Percentiles rank a stretch among this genome's conserved stretches.
Conservation (phyloP, 2,797 vertebrate genomes). For the Lagodon rhomboides region DNA sequence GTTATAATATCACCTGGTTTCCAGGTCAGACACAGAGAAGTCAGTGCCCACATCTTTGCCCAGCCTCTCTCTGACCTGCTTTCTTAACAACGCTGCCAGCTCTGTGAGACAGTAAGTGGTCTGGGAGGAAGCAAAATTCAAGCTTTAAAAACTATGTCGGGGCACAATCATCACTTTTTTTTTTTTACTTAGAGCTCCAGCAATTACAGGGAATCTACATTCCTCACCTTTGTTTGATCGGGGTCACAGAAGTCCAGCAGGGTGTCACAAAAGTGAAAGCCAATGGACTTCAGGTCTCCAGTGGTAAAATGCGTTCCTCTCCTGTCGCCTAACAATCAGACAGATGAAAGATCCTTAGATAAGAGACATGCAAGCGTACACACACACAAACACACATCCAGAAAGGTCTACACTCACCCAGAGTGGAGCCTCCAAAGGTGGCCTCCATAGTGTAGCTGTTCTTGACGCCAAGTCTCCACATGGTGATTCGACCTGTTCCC, state of each 20-base stretch:
- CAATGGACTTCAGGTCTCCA: slow-evolving; percentile 91
- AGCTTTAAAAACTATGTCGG: not conserved
- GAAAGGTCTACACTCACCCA: slow-evolving; percentile 84
- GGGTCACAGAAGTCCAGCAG: slow-evolving; percentile 94
- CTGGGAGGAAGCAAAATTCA: slow-evolving; percentile 72
- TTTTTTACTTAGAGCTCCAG: no score
- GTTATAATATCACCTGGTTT: slow-evolving; percentile 89
- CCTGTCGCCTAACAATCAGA: slow-evolving; percentile 82
- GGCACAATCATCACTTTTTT: no score
- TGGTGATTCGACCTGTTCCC: slow-evolving; percentile 91
- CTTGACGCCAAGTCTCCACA: slow-evolving; percentile 93
- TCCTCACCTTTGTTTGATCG: slow-evolving; percentile 88
- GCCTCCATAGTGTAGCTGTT: slow-evolving; percentile 98
- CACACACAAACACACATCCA: not conserved
- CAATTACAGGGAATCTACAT: not conserved
- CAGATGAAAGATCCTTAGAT: not conserved
- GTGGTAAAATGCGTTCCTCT: slow-evolving; percentile 91
- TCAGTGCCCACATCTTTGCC: slow-evolving; percentile 77
- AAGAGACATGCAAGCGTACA: not conserved
- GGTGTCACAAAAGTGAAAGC: slow-evolving; percentile 92
- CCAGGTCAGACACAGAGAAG: slow-evolving; percentile 90
- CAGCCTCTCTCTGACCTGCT: slow-evolving; percentile 79
- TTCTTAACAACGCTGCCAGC: slow-evolving; percentile 77
- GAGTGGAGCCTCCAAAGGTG: slow-evolving; percentile 92
- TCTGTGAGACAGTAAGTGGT: slow-evolving; percentile 87